Conservation (phyloP, 2,797 vertebrate species). For the Hybognathus amarus region DNA sequence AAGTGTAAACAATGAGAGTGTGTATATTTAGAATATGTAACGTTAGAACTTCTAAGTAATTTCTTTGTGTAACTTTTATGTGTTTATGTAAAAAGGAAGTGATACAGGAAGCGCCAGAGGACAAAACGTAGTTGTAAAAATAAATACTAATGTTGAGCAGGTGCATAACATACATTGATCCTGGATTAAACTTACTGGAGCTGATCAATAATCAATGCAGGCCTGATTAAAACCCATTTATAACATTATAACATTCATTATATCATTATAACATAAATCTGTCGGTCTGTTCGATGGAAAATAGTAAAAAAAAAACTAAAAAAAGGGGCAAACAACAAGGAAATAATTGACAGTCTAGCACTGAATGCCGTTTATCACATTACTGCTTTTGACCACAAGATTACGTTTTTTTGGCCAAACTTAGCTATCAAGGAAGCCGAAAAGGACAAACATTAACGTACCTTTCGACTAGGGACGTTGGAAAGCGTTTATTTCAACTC, state of each 20-base stretch:
- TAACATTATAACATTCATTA: too few relatives aligned
- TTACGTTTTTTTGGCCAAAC: neutral
- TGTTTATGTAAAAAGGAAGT: neutral
- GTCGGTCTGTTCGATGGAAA: too few relatives aligned
- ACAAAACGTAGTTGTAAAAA: neutral
- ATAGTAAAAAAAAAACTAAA: neutral
- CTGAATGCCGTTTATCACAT: neutral
- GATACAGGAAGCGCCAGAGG: neutral
- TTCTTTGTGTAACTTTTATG: too few relatives aligned
- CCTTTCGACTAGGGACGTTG: neutral
- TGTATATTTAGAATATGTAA: neutral
- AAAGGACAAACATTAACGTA: neutral
- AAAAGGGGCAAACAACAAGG: neutral
- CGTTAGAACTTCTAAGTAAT: too few relatives aligned
- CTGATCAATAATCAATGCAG: conserved; percentile 3
- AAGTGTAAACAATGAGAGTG: neutral
- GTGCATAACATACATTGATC: neutral
- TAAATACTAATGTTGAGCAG: neutral
- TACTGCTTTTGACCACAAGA: neutral
- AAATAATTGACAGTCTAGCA: neutral
- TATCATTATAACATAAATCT: neutral
- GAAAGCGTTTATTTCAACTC: neutral
- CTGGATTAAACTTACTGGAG: neutral
- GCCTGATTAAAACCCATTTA: neutral
- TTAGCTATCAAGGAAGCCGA: neutral